Evolutionary conservation across 30 jellyfish, hydroid and myxozoan genomes (phyloP).

Genomic region (Cassiopea andromeda): DNA sequence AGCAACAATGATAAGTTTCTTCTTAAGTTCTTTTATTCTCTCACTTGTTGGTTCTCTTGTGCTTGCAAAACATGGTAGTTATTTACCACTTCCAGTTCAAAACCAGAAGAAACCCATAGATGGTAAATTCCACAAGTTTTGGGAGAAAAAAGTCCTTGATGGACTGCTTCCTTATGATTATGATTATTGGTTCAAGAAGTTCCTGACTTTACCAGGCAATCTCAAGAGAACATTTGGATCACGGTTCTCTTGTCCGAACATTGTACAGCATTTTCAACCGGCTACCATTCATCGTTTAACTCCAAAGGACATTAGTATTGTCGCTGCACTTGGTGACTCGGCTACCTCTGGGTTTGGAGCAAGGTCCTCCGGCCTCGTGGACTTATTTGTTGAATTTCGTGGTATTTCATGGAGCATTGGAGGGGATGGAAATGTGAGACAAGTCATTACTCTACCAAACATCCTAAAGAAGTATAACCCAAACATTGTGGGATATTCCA

Average conservation of each 20-base stretch:
- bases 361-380: constrained; percentile 52
- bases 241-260: constrained; percentile 36
- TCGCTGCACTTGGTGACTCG: constrained; percentile 91
- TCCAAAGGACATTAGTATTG: constrained; percentile 78
- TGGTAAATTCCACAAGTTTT: constrained; percentile 56
- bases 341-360: constrained; percentile 91
- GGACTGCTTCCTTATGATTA: constrained; percentile 47
- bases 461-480: constrained; percentile 85
- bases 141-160: constrained; percentile 47
- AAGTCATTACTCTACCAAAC: constrained; percentile 79
- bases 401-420: constrained; percentile 90
- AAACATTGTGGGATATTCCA: constrained; percentile 60
- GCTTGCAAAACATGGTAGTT: background rate
- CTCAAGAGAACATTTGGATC: constrained; percentile 43
- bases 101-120: constrained; percentile 43
- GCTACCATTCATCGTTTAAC: constrained; percentile 72
- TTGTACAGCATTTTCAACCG: constrained; percentile 4
- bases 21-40: background rate
- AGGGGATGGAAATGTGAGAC: constrained; percentile 69
- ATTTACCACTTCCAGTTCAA: constrained; percentile 13
- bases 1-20: background rate
- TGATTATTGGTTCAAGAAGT: constrained; percentile 57
- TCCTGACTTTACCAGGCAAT: constrained; percentile 4
- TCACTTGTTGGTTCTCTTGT: background rate
- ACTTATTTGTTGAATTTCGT: constrained; percentile 77